Percentiles rank a stretch among this genome's conserved stretches.
These are phyloP conservation scores for Sycophaga agraensis DNA, from an alignment of 1,140 invertebrate species.

Conservation along the genomic window DNA sequence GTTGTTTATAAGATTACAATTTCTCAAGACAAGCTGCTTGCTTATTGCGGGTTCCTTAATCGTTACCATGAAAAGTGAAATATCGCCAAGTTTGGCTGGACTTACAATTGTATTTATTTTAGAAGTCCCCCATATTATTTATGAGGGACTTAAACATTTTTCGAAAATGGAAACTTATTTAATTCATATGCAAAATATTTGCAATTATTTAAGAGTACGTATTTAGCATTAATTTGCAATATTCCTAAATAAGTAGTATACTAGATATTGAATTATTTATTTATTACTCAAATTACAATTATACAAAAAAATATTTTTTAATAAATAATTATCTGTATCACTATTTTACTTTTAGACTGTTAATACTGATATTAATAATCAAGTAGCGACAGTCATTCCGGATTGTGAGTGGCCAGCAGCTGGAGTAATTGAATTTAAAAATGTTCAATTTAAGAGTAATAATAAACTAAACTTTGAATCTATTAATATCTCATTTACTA, in stretches of 20 bases:
- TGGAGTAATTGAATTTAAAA: slow-evolving; percentile 60
- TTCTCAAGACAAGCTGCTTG: slow-evolving; percentile 59
- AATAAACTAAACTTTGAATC: slow-evolving; percentile 55
- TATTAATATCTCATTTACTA: slow-evolving; percentile 60
- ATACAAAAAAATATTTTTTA: not conserved
- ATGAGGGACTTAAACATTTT: slow-evolving; percentile 66
- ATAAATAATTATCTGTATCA: not conserved
- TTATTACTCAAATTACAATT: too few relatives aligned
- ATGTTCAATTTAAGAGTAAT: slow-evolving; percentile 60
- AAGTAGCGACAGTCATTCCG: slow-evolving; percentile 39
- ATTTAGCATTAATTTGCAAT: too few relatives aligned
- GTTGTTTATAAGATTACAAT: slow-evolving; percentile 69
- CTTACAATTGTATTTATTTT: slow-evolving; percentile 68
- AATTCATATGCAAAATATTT: slow-evolving; percentile 61
- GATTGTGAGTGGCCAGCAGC: slow-evolving; percentile 59
- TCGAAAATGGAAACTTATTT: slow-evolving; percentile 70
- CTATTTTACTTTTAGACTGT: slow-evolving; percentile 30
- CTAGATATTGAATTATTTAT: too few relatives aligned
- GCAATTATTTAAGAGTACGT: slow-evolving; percentile 47
- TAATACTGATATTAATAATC: slow-evolving; percentile 30
- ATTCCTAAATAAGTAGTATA: too few relatives aligned
- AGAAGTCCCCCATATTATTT: slow-evolving; percentile 67
- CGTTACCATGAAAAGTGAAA: slow-evolving; percentile 60
- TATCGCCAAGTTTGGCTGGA: slow-evolving; percentile 66
- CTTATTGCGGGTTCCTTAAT: slow-evolving; percentile 62